A percentile compares a stretch with the other conserved stretches of the same genome.
phyloP scores from a whole-genome alignment of 2,797 vertebrate genomes.

The Sarcoramphus papa region DNA sequence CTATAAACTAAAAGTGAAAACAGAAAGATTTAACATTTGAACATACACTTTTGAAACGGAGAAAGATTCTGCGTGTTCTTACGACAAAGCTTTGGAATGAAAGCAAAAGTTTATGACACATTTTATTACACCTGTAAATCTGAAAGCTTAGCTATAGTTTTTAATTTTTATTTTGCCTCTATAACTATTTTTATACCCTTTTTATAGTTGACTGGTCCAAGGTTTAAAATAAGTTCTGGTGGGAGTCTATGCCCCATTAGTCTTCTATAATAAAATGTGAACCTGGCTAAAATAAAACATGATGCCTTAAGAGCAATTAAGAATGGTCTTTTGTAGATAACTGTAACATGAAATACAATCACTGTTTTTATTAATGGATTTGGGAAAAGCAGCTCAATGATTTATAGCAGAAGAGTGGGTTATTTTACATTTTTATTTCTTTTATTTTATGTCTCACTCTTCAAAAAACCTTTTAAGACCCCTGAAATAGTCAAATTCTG shows the following conservation, averaged over 20 bases:
- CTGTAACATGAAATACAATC: slow-evolving; percentile 68
- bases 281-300: slow-evolving; percentile 69
- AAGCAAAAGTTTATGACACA: slow-evolving; percentile 79
- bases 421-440: slow-evolving; percentile 70
- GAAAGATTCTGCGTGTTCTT: slow-evolving; percentile 43
- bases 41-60: not conserved
- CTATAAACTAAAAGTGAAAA: slow-evolving; percentile 6
- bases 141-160: slow-evolving; percentile 69
- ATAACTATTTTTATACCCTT: slow-evolving; percentile 71
- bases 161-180: slow-evolving; percentile 76
- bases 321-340: slow-evolving; percentile 70
- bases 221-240: slow-evolving; percentile 73
- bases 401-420: slow-evolving; percentile 36
- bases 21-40: not conserved
- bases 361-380: slow-evolving; percentile 73
- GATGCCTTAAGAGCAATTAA: slow-evolving; percentile 71
- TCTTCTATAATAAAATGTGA: slow-evolving; percentile 70
- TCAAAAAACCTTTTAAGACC: slow-evolving; percentile 43
- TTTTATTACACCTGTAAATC: slow-evolving; percentile 74
- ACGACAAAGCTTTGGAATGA: slow-evolving; percentile 78
- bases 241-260: slow-evolving; percentile 70
- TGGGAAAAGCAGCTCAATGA: slow-evolving; percentile 50
- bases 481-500: slow-evolving; percentile 22
- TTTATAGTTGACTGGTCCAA: slow-evolving; percentile 66
- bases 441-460: slow-evolving; percentile 47